These are phyloP conservation scores for Athalia cordata DNA, from an alignment of 2,888 invertebrate species.

Conservation along the genomic window DNA sequence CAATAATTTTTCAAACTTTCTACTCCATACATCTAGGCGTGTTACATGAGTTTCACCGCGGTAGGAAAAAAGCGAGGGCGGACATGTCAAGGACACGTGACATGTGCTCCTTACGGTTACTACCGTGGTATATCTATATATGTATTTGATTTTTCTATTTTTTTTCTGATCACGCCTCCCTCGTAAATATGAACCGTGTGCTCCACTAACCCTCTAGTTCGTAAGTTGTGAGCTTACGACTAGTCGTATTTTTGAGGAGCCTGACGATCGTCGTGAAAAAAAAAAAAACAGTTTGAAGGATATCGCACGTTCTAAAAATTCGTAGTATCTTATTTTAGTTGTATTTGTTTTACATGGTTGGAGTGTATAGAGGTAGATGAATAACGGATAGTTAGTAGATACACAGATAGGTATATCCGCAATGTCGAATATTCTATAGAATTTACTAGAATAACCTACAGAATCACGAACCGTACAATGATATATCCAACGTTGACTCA, in stretches of 20 bases:
- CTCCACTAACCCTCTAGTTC: conserved; percentile 29
- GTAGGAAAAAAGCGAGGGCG: background rate
- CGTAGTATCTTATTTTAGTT: too few relatives aligned
- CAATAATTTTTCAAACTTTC: conserved; percentile 44
- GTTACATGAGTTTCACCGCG: background rate
- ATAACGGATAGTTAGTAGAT: too few relatives aligned
- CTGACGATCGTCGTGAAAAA: background rate
- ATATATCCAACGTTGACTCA: background rate
- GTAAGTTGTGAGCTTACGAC: conserved; percentile 25
- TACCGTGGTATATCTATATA: background rate
- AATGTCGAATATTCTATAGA: background rate
- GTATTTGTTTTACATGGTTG: too few relatives aligned
- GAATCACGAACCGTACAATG: background rate
- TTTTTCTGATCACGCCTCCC: conserved; percentile 41
- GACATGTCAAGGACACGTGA: conserved; percentile 42
- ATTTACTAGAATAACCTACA: background rate
- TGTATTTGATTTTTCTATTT: conserved; percentile 34
- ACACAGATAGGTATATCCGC: background rate
- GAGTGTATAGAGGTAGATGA: too few relatives aligned
- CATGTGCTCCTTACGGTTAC: conserved; percentile 43
- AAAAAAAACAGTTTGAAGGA: background rate
- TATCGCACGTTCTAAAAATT: too few relatives aligned
- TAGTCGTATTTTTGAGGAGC: background rate
- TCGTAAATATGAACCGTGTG: conserved; percentile 44
- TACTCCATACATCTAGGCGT: too few relatives aligned